phyloP scores from a whole-genome alignment of 2,888 invertebrate genomes.

The Ochropacha duplaris region DNA sequence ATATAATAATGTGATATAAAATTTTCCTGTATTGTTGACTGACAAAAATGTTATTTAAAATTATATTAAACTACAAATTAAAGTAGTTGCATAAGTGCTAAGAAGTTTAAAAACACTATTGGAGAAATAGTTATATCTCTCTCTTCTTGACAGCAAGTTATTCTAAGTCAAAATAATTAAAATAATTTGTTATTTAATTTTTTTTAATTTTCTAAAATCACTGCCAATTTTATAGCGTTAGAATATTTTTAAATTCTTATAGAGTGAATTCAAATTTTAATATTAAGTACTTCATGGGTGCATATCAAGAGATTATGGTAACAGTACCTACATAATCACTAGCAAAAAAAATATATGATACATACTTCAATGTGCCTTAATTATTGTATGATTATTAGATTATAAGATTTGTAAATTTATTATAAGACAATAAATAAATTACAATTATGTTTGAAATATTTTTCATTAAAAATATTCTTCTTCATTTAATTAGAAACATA shows the following conservation, averaged over 20 bases:
- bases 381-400: conserved; percentile 50
- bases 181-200: conserved; percentile 10
- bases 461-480: background rate
- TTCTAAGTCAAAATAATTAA: conserved; percentile 47
- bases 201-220: conserved; percentile 34
- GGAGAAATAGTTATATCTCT: conserved; percentile 9
- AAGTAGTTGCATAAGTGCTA: conserved; percentile 15
- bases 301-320: conserved; percentile 3
- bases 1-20: conserved; percentile 23
- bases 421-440: conserved; percentile 39
- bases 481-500: background rate
- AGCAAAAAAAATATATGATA: background rate
- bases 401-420: conserved; percentile 46
- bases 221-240: conserved; percentile 59
- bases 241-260: conserved; percentile 9
- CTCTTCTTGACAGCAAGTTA: conserved; percentile 13
- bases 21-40: conserved; percentile 37
- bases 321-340: background rate
- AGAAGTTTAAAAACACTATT: conserved; percentile 11
- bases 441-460: conserved; percentile 1
- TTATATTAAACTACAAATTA: conserved; percentile 25
- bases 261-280: background rate
- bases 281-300: background rate
- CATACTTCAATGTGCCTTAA: conserved; percentile 56
- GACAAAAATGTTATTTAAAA: conserved; percentile 39